Percentiles rank a stretch among this genome's conserved stretches.
Conservation (phyloP, 2,888 invertebrate genomes). For the Mactromeris polynyma region DNA sequence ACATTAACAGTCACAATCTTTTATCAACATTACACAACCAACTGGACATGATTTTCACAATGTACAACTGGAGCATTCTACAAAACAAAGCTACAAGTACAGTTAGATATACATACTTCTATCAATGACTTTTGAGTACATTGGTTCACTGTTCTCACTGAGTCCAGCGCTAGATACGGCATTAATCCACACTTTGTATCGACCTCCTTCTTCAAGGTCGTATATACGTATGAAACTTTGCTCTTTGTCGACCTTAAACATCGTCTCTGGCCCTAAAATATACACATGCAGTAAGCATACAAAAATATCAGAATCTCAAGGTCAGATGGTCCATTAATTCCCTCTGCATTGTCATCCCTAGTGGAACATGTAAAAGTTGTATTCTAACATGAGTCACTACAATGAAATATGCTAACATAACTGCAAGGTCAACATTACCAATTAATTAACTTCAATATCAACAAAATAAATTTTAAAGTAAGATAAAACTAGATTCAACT, state of each 20-base stretch:
- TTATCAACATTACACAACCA: not conserved
- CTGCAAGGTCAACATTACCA: too few relatives aligned
- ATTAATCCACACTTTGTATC: constrained; percentile 72
- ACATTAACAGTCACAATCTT: not conserved
- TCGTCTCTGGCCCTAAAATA: constrained; percentile 22
- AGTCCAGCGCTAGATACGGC: constrained; percentile 69
- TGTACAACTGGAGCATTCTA: not conserved
- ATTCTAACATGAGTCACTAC: too few relatives aligned
- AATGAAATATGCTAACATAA: too few relatives aligned
- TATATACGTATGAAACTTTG: constrained; percentile 49
- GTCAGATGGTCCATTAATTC: too few relatives aligned
- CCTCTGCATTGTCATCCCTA: too few relatives aligned
- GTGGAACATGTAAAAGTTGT: too few relatives aligned
- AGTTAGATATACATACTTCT: constrained; percentile 60
- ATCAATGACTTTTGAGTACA: constrained; percentile 65
- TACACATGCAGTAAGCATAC: not conserved
- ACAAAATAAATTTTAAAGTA: too few relatives aligned
- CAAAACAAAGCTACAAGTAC: not conserved
- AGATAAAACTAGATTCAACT: too few relatives aligned
- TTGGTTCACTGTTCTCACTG: constrained; percentile 68
- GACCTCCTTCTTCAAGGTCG: constrained; percentile 63
- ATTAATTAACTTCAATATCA: too few relatives aligned
- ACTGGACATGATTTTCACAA: not conserved
- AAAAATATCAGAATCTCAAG: not conserved
- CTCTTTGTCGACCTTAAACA: constrained; percentile 19